Conservation (phyloP, 2,113 vertebrate genomes). For the Eretmodus cyanostictus region DNA sequence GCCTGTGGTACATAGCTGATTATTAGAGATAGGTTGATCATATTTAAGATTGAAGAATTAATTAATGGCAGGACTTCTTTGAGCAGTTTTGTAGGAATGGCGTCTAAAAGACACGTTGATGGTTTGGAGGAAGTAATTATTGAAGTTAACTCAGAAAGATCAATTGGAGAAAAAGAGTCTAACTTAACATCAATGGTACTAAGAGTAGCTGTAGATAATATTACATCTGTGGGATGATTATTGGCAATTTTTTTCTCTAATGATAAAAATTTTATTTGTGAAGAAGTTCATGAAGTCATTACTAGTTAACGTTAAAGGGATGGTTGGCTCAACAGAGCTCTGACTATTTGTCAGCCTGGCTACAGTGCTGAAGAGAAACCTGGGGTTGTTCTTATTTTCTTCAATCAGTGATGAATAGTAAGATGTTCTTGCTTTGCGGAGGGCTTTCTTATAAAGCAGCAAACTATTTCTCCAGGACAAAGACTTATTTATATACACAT, state of each 20-base stretch:
- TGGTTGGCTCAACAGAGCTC: accelerated
- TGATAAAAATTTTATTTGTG: not conserved
- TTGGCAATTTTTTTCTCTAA: not conserved
- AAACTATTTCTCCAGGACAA: not conserved
- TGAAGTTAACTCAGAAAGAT: not conserved
- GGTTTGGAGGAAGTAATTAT: not conserved
- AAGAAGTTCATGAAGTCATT: not conserved
- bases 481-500: not conserved
- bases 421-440: not conserved
- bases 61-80: too few relatives aligned
- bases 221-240: not conserved
- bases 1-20: too few relatives aligned
- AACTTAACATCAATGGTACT: not conserved
- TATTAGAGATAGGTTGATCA: too few relatives aligned
- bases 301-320: not conserved
- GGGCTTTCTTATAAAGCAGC: not conserved
- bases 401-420: accelerated
- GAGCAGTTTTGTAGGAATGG: too few relatives aligned
- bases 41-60: accelerated
- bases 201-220: not conserved
- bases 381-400: not conserved
- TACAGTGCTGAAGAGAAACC: not conserved
- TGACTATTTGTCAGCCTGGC: accelerated
- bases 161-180: not conserved
- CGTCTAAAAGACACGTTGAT: not conserved